Conservation (phyloP, 2,113 vertebrate species). For the human (Homo sapiens) region GRCh38 chr1:48723001-48723500, state of each 20-base stretch:
- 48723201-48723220: neutral
- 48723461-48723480: neutral
- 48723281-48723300: neutral
- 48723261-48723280: neutral
- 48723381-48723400: neutral
- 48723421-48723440: constrained; percentile 22
- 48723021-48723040: neutral
- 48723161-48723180: neutral
- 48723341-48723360: neutral
- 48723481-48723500: neutral
- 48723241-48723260: neutral
- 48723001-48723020: neutral
- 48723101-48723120: neutral
- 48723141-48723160: neutral
- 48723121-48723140: neutral
- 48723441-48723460: neutral
- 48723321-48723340: neutral
- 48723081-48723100: neutral
- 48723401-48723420: neutral
- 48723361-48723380: too few relatives aligned
- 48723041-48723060: neutral
- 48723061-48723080: neutral
- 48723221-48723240: neutral
- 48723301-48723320: neutral
- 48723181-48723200: neutral